Evolutionary conservation across 2,888 invertebrate genomes (phyloP), one percentile per base, ranked within the genome.

Genomic region (Agapetus fuscipes): DNA sequence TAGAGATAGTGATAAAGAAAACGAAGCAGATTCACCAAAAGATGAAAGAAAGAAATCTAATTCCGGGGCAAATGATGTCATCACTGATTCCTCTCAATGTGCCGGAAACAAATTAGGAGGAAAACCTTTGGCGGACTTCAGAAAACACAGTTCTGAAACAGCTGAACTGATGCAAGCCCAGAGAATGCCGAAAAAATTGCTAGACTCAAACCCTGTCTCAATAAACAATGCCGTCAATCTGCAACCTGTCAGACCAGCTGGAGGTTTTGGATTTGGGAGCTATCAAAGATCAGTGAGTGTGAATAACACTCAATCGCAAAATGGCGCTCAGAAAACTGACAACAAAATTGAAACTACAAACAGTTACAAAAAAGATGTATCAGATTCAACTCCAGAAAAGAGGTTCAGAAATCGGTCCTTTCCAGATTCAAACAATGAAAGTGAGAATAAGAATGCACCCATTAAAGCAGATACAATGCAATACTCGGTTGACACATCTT

Each of bases 1-100:
- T 31, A 62, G 80, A 35, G 82, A 83, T 51, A 82, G 82, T 53
- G 82, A 83, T 53, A 83, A 83, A 55, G 83, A 83, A 56, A 83
- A 83, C 52, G 78, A 74, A 42, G 52, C 52, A 2, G 60, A 71
- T 46, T 71, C 71, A 6, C 66, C 71, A 2, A 64, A 64, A 36
- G 61, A 64, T 45, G 72, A 72, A 43, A 67, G 71, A 45, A 47
- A 42, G 17, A 39, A 37, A 20, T 34, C 37, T 2, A 12, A 31
- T 7, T 17, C 37, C 14, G 14, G 32, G 3, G 17, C 20, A 6
- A 30, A 20, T 3, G 34, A 26, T 11, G 16, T 34, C 12, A 36
- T 29, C n/a, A 28, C 27, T 10, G 40, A 42, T 13, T 13, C 30
- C 3, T 27, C 26, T 3, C 26, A 35, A 12, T 25, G 17, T n/a